These are phyloP conservation scores for Cairina moschata DNA, from an alignment of 2,113 vertebrate genomes.

Conservation along the genomic window DNA sequence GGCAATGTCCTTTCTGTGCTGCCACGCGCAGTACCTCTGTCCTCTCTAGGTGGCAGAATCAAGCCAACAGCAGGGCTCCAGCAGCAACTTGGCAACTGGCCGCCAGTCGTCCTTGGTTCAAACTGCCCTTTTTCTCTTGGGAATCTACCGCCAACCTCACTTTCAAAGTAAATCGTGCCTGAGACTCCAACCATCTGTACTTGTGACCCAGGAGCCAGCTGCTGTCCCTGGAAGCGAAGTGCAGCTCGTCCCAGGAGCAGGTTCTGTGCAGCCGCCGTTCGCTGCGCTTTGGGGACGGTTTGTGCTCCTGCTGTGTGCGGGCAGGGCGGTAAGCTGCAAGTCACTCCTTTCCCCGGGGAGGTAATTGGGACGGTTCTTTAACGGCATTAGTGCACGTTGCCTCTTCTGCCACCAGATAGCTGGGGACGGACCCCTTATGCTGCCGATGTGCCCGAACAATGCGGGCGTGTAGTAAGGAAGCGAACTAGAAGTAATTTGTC, in stretches of 20 bases:
- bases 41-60: not conserved
- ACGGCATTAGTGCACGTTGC: not conserved
- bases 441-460: conserved; percentile 77
- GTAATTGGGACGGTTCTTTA: conserved; percentile 69
- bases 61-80: not conserved
- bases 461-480: conserved; percentile 72
- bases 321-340: conserved; percentile 59
- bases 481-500: conserved; percentile 81
- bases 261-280: not conserved
- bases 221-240: not conserved
- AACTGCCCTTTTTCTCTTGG: not conserved
- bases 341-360: conserved; percentile 71
- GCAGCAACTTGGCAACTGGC: not conserved
- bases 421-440: conserved; percentile 58
- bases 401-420: conserved; percentile 50
- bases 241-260: not conserved
- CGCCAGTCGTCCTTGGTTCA: not conserved
- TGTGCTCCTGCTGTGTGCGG: conserved; percentile 59
- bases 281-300: not conserved
- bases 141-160: not conserved
- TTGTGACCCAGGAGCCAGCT: conserved; percentile 17
- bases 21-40: fast-evolving
- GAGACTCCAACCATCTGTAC: conserved; percentile 15
- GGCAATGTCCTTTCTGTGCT: not conserved
- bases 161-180: not conserved